phyloP scores from a whole-genome alignment of 2,113 vertebrate species.

The Leptodactylus fuscus region DNA sequence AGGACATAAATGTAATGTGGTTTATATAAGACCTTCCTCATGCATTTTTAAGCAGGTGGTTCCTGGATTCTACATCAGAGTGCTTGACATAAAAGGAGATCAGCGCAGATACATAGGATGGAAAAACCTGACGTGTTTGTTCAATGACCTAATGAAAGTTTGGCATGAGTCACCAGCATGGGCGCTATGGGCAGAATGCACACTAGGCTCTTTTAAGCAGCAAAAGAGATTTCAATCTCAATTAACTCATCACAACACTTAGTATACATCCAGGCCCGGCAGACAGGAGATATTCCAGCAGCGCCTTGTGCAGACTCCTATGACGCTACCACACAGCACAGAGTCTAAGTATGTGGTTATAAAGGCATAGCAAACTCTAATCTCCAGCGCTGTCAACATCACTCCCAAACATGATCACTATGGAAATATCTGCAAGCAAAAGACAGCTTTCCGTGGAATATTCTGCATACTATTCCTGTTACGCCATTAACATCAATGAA shows the following conservation, averaged over 20 bases:
- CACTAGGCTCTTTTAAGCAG: constrained; percentile 20
- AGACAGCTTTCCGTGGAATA: constrained; percentile 31
- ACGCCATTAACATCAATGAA: not conserved
- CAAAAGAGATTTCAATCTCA: constrained; percentile 35
- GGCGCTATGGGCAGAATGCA: not conserved
- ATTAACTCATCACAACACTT: constrained; percentile 33
- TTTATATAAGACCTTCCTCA: constrained; percentile 17
- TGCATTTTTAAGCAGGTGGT: not conserved
- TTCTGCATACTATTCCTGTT: constrained; percentile 31
- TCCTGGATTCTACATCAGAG: not conserved
- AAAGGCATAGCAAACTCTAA: constrained; percentile 17
- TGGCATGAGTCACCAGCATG: constrained; percentile 9
- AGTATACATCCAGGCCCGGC: constrained; percentile 22
- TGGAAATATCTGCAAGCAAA: constrained; percentile 36
- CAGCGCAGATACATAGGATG: not conserved
- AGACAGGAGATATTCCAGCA: constrained; percentile 18
- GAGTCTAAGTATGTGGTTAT: constrained; percentile 51
- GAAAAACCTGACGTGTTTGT: constrained; percentile 29
- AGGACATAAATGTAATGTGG: not conserved
- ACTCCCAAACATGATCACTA: constrained; percentile 33
- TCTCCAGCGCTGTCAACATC: constrained; percentile 34
- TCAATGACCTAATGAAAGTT: constrained; percentile 48
- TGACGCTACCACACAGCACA: constrained; percentile 38
- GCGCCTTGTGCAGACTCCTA: constrained; percentile 31
- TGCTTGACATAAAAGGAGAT: constrained; percentile 34